Percentiles rank a stretch among this genome's conserved stretches.
These are phyloP conservation scores for Brassicogethes aeneus DNA, from an alignment of 2,888 invertebrate species.

Conservation along the genomic window DNA sequence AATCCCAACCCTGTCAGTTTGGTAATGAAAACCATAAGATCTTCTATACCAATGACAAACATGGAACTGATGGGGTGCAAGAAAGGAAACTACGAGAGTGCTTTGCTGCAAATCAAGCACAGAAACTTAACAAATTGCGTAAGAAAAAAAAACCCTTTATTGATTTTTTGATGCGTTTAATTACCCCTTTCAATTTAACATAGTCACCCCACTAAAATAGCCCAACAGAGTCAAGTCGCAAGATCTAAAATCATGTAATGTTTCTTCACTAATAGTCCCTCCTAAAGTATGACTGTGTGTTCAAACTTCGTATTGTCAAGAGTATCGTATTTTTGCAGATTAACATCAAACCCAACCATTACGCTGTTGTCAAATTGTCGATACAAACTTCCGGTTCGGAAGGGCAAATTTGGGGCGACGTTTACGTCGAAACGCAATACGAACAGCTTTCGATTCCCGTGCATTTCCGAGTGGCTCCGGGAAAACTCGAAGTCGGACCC, in stretches of 20 bases:
- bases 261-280: too few relatives aligned
- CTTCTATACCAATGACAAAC: constrained; percentile 49
- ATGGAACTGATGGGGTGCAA: constrained; percentile 55
- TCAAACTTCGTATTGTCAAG: too few relatives aligned
- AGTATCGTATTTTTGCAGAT: too few relatives aligned
- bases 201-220: too few relatives aligned
- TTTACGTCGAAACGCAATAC: constrained; percentile 63
- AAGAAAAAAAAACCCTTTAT: too few relatives aligned
- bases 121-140: constrained; percentile 34
- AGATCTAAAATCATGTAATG: too few relatives aligned
- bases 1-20: constrained; percentile 71
- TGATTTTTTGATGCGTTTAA: too few relatives aligned
- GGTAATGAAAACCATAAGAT: constrained; percentile 50
- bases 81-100: constrained; percentile 37
- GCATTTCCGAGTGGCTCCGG: constrained; percentile 64
- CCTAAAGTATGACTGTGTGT: too few relatives aligned
- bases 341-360: constrained; percentile 49
- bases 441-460: constrained; percentile 64
- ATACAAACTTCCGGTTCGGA: constrained; percentile 61
- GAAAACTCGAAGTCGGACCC: constrained; percentile 59
- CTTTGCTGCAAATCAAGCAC: constrained; percentile 36
- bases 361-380: constrained; percentile 63
- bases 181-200: too few relatives aligned
- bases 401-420: constrained; percentile 56
- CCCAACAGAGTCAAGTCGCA: too few relatives aligned